phyloP scores from a whole-genome alignment of 2,113 vertebrate species.

The Spea multiplicata region DNA sequence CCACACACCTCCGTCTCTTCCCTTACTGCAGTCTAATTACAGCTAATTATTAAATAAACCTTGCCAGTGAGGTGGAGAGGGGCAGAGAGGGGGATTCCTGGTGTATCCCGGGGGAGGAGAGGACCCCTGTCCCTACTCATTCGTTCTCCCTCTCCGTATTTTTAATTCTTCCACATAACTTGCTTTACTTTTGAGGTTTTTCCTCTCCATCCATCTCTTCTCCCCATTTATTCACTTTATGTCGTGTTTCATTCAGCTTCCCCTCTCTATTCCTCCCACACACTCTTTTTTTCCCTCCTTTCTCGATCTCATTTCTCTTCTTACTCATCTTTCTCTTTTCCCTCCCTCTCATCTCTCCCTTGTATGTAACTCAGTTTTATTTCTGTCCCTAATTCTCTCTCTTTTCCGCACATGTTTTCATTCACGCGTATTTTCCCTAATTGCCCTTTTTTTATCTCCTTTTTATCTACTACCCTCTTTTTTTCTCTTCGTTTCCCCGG shows the following conservation, averaged over 20 bases:
- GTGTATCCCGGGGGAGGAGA: slow-evolving; percentile 15
- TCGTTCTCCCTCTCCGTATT: neutral
- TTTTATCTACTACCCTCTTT: neutral
- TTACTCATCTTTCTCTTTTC: slow-evolving; percentile 24
- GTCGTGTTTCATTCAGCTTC: slow-evolving; percentile 26
- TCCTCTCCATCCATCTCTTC: neutral
- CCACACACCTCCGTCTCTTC: slow-evolving; percentile 30
- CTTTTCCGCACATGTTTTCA: too few species aligned
- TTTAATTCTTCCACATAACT: neutral
- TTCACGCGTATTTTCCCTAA: neutral
- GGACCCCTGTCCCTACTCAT: neutral
- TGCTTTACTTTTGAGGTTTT: neutral
- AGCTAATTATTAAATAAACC: slow-evolving; percentile 29
- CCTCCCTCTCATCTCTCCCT: neutral
- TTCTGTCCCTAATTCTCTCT: neutral
- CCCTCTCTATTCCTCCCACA: slow-evolving; percentile 11
- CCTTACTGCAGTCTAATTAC: slow-evolving; percentile 35
- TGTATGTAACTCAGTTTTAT: neutral
- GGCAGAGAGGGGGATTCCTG: slow-evolving; percentile 18
- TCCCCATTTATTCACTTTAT: neutral
- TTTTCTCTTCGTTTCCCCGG: neutral
- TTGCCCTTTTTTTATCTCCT: neutral
- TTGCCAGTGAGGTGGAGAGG: slow-evolving; percentile 15
- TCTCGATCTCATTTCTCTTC: neutral
- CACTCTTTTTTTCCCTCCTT: slow-evolving; percentile 11